Evolutionary conservation across 2,797 vertebrate species (phyloP), one percentile per base, ranked within the genome.

Genomic region (Tolypeutes matacus): DNA sequence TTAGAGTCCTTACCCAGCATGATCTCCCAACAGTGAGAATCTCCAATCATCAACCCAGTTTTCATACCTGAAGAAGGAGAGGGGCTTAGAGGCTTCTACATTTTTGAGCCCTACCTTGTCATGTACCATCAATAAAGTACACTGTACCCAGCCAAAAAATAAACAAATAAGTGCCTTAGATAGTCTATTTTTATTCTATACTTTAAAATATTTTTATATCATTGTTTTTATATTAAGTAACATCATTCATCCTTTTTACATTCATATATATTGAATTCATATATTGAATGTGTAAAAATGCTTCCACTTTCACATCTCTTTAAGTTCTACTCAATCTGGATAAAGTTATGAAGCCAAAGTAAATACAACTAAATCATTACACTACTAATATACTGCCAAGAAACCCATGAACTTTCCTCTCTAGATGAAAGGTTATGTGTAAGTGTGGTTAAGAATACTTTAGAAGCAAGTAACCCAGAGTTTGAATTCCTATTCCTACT

Each of bases 261-360:
- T 25, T 60, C 49, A 42, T 60, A 80, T 60, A 80, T 86, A 67
- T 62, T 87, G 42, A 97, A 69, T 88, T 72, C 80, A 70, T n/a
- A n/a, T n/a, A n/a, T n/a, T n/a, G n/a, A 78, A 46, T 65, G 73
- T 7, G 65, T 13, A 89, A 87, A 31, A 84, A 73, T 67, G 6
- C 7, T 39, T 80, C 76, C 12, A 39, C 36, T 31, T 67, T 10
- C n/a, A 20, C 17, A 4, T 46, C n/a, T 69, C 77, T 76, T 65
- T 64, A 72, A 65, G 34, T 53, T 82, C 25, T 25, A 89, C 39
- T 70, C 18, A 73, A n/a, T 89, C 10, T 72, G 72, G 46, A 51
- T 67, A 29, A 86, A 36, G 13, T 78, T 67, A 67, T 46, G 46
- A 87, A 85, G 15, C 34, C 62, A 78, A 94, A 58, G 34, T 31